phyloP scores from a whole-genome alignment of 2,113 vertebrate species.

The Nettapus auritus region DNA sequence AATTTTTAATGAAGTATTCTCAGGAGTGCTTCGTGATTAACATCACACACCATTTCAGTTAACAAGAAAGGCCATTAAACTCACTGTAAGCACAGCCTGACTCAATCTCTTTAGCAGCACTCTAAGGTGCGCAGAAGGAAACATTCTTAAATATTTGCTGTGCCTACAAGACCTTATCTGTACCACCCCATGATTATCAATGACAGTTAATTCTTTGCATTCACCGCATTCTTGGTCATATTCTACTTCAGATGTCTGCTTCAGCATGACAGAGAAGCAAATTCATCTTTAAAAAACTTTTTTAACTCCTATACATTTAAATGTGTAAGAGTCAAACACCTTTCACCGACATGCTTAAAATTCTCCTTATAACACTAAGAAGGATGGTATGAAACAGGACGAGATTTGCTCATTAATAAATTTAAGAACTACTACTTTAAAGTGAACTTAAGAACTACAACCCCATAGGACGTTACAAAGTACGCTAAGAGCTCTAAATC shows the following conservation, averaged over 20 bases:
- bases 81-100: neutral
- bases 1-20: neutral
- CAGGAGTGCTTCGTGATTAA: slow-evolving; percentile 7
- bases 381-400: neutral
- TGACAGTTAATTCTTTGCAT: neutral
- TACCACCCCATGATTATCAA: neutral
- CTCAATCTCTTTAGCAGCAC: neutral
- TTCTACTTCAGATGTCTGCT: neutral
- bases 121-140: neutral
- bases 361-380: slow-evolving; percentile 7
- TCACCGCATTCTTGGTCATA: neutral
- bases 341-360: neutral
- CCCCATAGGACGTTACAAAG: neutral
- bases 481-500: neutral
- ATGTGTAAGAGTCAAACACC: neutral
- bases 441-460: neutral
- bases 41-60: neutral
- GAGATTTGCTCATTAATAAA: slow-evolving; percentile 12
- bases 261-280: neutral
- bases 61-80: slow-evolving; percentile 7
- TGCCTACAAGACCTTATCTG: neutral
- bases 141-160: neutral
- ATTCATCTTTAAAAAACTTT: neutral
- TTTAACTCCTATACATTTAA: neutral
- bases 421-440: neutral